These are phyloP conservation scores for Prionailurus viverrinus DNA, from an alignment of 2,113 vertebrate genomes.

Conservation along the genomic window DNA sequence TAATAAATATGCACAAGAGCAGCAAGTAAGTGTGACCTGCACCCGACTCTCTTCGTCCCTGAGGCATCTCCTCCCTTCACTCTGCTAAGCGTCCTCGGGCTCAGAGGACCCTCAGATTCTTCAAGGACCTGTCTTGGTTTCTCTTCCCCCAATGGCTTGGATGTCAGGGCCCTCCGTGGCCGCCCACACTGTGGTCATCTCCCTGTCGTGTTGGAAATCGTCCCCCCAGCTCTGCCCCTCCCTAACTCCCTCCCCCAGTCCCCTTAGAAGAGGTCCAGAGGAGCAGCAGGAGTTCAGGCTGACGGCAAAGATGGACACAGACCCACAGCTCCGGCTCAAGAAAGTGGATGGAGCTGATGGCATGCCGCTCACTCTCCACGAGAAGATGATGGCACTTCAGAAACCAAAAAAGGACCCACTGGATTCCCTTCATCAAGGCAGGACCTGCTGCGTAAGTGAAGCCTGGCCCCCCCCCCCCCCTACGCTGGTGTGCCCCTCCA, in stretches of 20 bases:
- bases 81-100: neutral
- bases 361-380: neutral
- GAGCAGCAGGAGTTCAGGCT: neutral
- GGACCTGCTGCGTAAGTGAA: constrained; percentile 67
- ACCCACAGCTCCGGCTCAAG: neutral
- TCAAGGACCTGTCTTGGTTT: neutral
- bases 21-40: constrained; percentile 62
- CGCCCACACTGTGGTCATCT: neutral
- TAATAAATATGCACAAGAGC: constrained; percentile 72
- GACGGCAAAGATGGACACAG: neutral
- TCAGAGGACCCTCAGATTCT: neutral
- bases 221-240: constrained; percentile 53
- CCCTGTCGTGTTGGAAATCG: neutral
- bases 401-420: neutral
- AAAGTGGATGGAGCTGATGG: neutral
- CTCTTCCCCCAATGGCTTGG: neutral
- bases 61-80: neutral
- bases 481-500: neutral
- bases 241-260: neutral
- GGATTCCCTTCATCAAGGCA: neutral
- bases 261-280: constrained; percentile 21
- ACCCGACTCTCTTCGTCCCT: neutral
- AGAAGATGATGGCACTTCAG: neutral
- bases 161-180: neutral
- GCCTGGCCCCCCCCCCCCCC: rapidly evolving